Evolutionary conservation across 2,888 invertebrate species (phyloP).

Genomic region (Drosophila atripex): DNA sequence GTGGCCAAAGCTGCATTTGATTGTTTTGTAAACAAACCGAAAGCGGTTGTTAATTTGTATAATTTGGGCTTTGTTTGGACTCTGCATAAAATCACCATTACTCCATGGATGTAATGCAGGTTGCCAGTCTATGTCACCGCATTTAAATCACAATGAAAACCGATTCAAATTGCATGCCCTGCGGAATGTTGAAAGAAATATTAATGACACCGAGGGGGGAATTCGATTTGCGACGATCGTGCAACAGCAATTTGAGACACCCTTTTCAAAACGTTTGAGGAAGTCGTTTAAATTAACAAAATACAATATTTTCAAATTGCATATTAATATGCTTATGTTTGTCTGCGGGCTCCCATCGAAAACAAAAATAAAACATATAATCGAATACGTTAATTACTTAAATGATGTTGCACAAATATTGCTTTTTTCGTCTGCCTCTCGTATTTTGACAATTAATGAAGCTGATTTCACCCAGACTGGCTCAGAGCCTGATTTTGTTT

Average conservation of each 20-base stretch:
- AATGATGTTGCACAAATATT: constrained; percentile 72
- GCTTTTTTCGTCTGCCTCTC: constrained; percentile 17
- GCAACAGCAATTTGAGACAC: constrained; percentile 20
- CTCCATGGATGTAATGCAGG: constrained; percentile 12
- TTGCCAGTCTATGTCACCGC: constrained; percentile 29
- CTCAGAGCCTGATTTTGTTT: constrained; percentile 25
- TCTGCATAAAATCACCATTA: constrained; percentile 60
- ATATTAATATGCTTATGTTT: constrained; percentile 47
- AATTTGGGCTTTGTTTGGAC: constrained; percentile 46
- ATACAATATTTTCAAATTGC: constrained; percentile 42
- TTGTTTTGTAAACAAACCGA: constrained; percentile 56
- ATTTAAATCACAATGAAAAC: constrained; percentile 15
- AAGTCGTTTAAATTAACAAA: constrained; percentile 42
- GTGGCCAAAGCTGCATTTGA: constrained; percentile 56
- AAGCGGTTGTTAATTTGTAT: constrained; percentile 64
- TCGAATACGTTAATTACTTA: constrained; percentile 63
- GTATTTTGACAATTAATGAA: constrained; percentile 68
- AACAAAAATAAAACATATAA: constrained; percentile 43
- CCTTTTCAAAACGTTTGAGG: neutral
- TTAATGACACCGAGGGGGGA: constrained; percentile 39
- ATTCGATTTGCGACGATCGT: constrained; percentile 20
- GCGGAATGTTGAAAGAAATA: constrained; percentile 31
- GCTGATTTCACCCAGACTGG: constrained; percentile 66
- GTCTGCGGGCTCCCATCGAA: constrained; percentile 39
- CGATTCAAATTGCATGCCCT: constrained; percentile 51